A percentile compares a stretch with the other conserved stretches of the same genome.
Evolutionary conservation across 2,113 vertebrate genomes (phyloP).

Genomic region (Sarotherodon lohbergeri): DNA sequence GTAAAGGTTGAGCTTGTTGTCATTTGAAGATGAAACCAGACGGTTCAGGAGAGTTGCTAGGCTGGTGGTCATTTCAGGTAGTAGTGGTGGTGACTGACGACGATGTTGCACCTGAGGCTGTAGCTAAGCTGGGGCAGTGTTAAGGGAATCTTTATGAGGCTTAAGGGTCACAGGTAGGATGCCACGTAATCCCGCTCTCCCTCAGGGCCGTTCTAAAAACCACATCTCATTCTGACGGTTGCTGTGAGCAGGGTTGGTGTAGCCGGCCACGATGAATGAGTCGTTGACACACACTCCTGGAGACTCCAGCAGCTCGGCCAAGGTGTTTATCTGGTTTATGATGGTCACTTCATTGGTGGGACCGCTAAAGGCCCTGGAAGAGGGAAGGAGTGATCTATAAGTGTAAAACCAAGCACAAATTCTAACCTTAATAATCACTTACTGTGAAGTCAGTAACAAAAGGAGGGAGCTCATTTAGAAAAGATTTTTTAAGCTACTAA

Average conservation of each 20-base stretch:
- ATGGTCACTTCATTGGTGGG: slow-evolving; percentile 82
- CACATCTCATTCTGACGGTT: slow-evolving; percentile 84
- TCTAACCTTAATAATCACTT: not conserved
- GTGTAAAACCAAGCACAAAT: not conserved
- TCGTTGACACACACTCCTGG: slow-evolving; percentile 65
- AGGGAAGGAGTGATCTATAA: not conserved
- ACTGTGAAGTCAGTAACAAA: not conserved
- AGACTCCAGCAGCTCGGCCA: slow-evolving; percentile 77
- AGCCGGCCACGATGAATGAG: slow-evolving; percentile 83
- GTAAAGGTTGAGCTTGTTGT: not conserved
- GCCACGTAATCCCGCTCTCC: not conserved
- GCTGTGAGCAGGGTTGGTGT: slow-evolving; percentile 83
- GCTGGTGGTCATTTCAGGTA: slow-evolving; percentile 23
- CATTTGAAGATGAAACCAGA: not conserved
- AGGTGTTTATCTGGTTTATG: slow-evolving; percentile 70
- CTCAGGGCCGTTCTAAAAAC: slow-evolving; percentile 79
- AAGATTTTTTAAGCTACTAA: slow-evolving; percentile 24
- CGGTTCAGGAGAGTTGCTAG: not conserved
- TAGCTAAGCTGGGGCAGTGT: slow-evolving; percentile 26
- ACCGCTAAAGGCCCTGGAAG: slow-evolving; percentile 77
- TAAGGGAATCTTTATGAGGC: slow-evolving; percentile 18
- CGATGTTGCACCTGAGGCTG: slow-evolving; percentile 35
- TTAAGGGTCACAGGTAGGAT: not conserved
- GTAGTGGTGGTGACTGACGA: not conserved
- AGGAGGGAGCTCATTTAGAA: not conserved